Evolutionary conservation across 2,797 vertebrate genomes (phyloP).

Genomic region (Loriculus beryllinus): DNA sequence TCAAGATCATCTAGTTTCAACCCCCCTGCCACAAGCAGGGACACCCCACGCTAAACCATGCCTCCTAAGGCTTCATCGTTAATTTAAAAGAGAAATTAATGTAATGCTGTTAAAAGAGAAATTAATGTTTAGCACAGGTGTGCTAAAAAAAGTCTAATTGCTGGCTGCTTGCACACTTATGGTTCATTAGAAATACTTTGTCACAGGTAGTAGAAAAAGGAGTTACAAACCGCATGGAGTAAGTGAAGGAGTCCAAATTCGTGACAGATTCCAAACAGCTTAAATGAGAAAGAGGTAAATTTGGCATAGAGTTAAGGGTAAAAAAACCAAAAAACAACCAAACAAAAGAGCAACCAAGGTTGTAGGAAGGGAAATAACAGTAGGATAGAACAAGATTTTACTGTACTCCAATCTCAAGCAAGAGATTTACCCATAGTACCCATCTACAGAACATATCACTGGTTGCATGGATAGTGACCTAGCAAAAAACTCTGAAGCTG

Average conservation of each 20-base stretch:
- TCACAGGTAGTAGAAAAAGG: not conserved
- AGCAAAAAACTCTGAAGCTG: not conserved
- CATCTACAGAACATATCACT: not conserved
- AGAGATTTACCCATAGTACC: not conserved
- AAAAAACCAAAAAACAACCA: not conserved
- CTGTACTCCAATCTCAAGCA: not conserved
- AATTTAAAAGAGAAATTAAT: too few species aligned
- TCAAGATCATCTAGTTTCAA: too few species aligned
- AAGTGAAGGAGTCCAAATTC: not conserved
- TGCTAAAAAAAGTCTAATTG: not conserved
- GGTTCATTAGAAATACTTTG: not conserved
- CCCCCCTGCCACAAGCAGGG: too few species aligned
- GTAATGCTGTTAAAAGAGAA: too few species aligned
- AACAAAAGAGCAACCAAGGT: not conserved
- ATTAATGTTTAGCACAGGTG: too few species aligned
- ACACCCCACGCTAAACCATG: too few species aligned
- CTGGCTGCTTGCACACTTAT: not conserved
- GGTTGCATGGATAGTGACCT: too few species aligned
- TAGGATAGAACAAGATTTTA: not conserved
- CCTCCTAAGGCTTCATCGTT: too few species aligned
- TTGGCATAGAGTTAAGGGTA: not conserved
- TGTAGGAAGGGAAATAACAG: not conserved
- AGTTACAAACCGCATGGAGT: not conserved
- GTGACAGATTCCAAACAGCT: not conserved
- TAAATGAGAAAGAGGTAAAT: not conserved